A percentile compares a stretch with the other conserved stretches of the same genome.
phyloP scores from a whole-genome alignment of 2,888 invertebrate genomes.

The Danaus chrysippus region DNA sequence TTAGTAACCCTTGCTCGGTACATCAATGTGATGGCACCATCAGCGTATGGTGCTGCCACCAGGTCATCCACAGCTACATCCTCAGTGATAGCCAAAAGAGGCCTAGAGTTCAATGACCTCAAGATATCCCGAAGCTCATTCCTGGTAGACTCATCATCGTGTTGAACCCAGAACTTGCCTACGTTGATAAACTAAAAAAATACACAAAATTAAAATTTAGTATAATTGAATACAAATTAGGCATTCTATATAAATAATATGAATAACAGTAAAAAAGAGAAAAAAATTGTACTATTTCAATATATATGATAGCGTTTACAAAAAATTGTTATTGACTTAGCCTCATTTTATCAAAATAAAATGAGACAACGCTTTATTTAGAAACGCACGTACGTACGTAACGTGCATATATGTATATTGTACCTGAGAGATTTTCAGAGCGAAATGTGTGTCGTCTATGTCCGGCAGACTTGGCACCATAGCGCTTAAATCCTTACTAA shows the following conservation, averaged over 20 bases:
- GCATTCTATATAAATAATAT: too few relatives aligned
- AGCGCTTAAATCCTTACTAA: constrained; percentile 38
- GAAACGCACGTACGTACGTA: too few relatives aligned
- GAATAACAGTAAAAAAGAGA: too few relatives aligned
- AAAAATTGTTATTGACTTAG: too few relatives aligned
- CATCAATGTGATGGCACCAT: constrained; percentile 41
- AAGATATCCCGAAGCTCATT: constrained; percentile 43
- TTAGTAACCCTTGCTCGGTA: constrained; percentile 78
- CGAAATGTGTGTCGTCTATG: constrained; percentile 78
- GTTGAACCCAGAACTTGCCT: constrained; percentile 84
- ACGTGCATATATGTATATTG: constrained; percentile 36
- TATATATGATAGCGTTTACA: too few relatives aligned
- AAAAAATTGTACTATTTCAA: too few relatives aligned
- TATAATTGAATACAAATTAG: constrained; percentile 9
- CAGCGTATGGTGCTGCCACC: constrained; percentile 78
- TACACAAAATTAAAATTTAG: background rate
- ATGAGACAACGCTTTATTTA: too few relatives aligned
- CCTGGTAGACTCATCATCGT: constrained; percentile 66
- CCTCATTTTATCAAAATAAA: too few relatives aligned
- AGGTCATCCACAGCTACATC: constrained; percentile 31
- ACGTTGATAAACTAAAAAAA: constrained; percentile 76
- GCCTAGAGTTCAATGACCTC: constrained; percentile 38
- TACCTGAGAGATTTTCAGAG: constrained; percentile 78
- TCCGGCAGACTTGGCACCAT: constrained; percentile 77
- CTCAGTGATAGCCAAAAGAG: constrained; percentile 42